Percentiles rank a stretch among this genome's conserved stretches.
Conservation (phyloP, 2,888 invertebrate species). For the Dascillus cervinus region DNA sequence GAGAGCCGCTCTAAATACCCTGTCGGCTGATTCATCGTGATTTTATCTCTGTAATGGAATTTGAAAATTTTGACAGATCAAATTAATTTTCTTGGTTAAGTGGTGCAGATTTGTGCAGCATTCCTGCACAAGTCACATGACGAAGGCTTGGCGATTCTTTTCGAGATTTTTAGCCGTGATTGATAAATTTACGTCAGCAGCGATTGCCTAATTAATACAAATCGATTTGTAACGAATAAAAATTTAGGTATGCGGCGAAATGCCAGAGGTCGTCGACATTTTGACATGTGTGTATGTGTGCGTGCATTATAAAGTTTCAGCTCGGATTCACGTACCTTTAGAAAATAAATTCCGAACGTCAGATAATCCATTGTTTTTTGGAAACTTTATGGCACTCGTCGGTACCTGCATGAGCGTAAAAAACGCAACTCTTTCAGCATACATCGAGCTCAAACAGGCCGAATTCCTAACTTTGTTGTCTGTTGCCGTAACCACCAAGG, state of each 20-base stretch:
- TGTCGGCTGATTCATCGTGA: conserved; percentile 29
- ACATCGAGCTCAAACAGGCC: conserved; percentile 17
- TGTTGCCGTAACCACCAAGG: conserved; percentile 16
- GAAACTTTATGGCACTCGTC: conserved; percentile 12
- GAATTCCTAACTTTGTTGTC: conserved; percentile 21
- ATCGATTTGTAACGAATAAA: too few relatives aligned
- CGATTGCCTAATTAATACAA: too few relatives aligned
- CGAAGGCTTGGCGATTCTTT: conserved; percentile 24
- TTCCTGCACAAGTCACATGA: conserved; percentile 27
- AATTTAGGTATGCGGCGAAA: conserved; percentile 7
- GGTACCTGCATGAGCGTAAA: conserved; percentile 11
- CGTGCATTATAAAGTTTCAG: conserved; percentile 16
- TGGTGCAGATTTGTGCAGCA: conserved; percentile 20
- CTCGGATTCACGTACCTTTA: conserved; percentile 12
- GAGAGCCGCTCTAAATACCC: conserved; percentile 35
- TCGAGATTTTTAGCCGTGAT: too few relatives aligned
- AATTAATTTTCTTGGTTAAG: too few relatives aligned
- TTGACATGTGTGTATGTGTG: conserved; percentile 38
- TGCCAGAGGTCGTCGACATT: conserved; percentile 35
- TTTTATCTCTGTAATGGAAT: conserved; percentile 5
- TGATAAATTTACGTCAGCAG: too few relatives aligned
- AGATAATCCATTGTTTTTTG: conserved; percentile 17
- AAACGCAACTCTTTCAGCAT: conserved; percentile 12
- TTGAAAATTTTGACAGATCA: conserved; percentile 5
- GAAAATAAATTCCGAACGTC: conserved; percentile 12